Evolutionary conservation across 2,888 invertebrate species (phyloP).

Genomic region (Galerucella nymphaeae): DNA sequence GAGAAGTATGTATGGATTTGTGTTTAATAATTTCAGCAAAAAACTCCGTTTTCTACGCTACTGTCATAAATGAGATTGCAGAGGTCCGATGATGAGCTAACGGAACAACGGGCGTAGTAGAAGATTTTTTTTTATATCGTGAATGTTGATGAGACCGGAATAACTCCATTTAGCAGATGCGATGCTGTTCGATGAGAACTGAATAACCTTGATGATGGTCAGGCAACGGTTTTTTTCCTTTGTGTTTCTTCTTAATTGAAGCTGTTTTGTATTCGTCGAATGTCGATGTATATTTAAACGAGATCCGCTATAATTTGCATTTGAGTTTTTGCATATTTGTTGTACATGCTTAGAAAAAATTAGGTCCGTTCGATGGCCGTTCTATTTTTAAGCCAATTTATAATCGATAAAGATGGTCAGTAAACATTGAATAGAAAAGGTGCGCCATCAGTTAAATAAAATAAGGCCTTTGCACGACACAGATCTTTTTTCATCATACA

Average conservation of each 20-base stretch:
- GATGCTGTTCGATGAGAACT: constrained; percentile 19
- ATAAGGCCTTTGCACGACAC: neutral
- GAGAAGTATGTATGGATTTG: no score
- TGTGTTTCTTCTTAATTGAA: constrained; percentile 15
- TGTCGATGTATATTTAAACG: neutral
- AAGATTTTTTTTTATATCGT: constrained; percentile 18
- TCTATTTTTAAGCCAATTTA: neutral
- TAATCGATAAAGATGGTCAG: neutral
- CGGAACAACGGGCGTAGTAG: constrained; percentile 18
- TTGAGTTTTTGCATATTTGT: neutral
- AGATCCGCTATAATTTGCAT: neutral
- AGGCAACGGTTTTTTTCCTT: constrained; percentile 29
- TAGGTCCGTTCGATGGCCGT: constrained; percentile 9
- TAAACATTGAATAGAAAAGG: neutral
- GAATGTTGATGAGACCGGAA: constrained; percentile 16
- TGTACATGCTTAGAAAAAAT: constrained; percentile 3
- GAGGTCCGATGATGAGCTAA: constrained; percentile 12
- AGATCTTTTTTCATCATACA: no score
- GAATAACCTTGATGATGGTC: constrained; percentile 25
- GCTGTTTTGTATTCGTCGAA: constrained; percentile 11
- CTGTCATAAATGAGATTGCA: neutral
- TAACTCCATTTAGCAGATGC: constrained; percentile 28
- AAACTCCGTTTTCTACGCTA: neutral
- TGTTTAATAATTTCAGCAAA: no score
- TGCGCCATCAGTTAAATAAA: neutral